A percentile compares a stretch with the other conserved stretches of the same genome.
Conservation (phyloP, 2,888 invertebrate genomes). For the Drosophila emarginata region DNA sequence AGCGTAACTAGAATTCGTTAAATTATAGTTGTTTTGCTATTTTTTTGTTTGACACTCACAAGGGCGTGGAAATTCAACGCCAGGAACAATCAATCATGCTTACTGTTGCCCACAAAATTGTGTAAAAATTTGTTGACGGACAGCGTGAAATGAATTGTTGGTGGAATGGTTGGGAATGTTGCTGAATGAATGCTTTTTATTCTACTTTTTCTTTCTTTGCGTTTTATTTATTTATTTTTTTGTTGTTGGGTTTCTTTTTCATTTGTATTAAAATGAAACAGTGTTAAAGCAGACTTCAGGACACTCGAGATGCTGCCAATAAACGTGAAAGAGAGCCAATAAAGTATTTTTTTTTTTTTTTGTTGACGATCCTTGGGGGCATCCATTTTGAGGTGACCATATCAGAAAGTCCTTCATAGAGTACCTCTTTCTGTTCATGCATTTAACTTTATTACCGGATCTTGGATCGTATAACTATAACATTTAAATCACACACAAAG, state of each 20-base stretch:
- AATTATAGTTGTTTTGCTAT: background rate
- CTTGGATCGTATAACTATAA: background rate
- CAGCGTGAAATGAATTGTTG: slow-evolving; percentile 29
- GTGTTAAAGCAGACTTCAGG: background rate
- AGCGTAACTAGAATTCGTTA: background rate
- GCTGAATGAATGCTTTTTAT: slow-evolving; percentile 3
- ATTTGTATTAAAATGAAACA: slow-evolving; percentile 2
- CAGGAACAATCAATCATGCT: slow-evolving; percentile 69
- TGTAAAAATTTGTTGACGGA: slow-evolving; percentile 44
- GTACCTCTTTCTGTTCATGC: no score
- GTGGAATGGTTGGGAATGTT: slow-evolving; percentile 25
- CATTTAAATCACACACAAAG: background rate
- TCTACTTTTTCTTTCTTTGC: background rate
- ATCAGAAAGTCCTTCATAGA: no score
- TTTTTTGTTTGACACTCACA: background rate
- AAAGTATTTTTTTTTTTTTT: background rate
- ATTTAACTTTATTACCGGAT: no score
- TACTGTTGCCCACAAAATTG: slow-evolving; percentile 49
- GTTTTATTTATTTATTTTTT: background rate
- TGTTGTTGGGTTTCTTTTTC: background rate
- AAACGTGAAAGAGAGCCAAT: slow-evolving; percentile 2
- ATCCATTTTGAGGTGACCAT: background rate
- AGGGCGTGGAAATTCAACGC: slow-evolving; percentile 40
- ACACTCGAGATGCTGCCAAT: background rate
- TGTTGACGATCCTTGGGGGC: background rate